phyloP scores from a whole-genome alignment of 2,113 vertebrate genomes.

The Anas platyrhynchos region DNA sequence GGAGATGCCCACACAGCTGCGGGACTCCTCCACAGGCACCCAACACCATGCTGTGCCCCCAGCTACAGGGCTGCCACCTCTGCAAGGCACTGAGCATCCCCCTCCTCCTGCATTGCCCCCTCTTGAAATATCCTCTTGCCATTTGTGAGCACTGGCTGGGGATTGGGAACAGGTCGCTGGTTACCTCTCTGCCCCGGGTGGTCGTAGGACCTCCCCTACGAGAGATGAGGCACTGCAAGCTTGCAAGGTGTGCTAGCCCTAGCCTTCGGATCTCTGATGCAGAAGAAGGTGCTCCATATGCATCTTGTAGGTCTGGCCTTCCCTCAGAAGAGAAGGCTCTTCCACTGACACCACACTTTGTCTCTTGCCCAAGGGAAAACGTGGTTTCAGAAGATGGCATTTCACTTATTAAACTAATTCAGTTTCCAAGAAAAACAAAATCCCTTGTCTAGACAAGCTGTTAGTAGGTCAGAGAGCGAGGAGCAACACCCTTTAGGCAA shows the following conservation, averaged over 20 bases:
- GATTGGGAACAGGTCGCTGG: neutral
- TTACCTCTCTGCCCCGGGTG: neutral
- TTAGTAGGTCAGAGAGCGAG: neutral
- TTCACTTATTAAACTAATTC: neutral
- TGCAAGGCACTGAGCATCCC: neutral
- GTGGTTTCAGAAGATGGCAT: neutral
- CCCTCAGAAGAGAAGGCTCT: neutral
- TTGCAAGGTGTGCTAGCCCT: neutral
- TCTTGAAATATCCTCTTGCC: neutral
- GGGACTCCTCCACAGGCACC: too few species aligned
- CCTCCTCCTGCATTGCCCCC: neutral
- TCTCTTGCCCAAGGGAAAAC: neutral
- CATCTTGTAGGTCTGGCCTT: neutral
- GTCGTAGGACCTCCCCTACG: accelerated
- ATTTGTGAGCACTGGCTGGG: neutral
- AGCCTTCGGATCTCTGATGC: neutral
- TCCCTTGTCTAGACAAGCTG: neutral
- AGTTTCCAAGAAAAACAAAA: neutral
- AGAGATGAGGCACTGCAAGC: neutral
- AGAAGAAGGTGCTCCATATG: neutral
- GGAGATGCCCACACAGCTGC: too few species aligned
- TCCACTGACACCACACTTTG: accelerated
- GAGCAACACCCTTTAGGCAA: neutral
- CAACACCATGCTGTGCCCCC: too few species aligned
- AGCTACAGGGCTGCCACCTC: too few species aligned